Percentiles rank a stretch among this genome's conserved stretches.
These are phyloP conservation scores for Cactoblastis cactorum DNA, from an alignment of 2,888 invertebrate genomes.

Conservation along the genomic window DNA sequence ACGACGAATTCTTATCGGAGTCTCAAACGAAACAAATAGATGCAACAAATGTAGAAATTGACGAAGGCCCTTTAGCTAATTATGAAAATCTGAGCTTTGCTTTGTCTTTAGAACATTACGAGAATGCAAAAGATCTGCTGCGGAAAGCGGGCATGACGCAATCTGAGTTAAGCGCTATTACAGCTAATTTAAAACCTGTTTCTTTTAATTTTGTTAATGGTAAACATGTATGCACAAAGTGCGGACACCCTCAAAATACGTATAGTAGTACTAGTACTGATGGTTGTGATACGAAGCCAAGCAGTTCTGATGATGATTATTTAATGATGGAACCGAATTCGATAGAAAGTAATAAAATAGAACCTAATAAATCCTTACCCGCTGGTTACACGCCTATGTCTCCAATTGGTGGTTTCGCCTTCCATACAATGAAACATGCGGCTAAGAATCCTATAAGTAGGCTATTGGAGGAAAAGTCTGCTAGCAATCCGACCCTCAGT, in stretches of 20 bases:
- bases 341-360: conserved; percentile 38
- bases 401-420: conserved; percentile 76
- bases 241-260: conserved; percentile 74
- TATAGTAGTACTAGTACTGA: conserved; percentile 17
- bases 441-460: conserved; percentile 43
- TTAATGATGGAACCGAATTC: conserved; percentile 83
- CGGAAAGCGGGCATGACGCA: conserved; percentile 78
- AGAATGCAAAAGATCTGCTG: conserved; percentile 86
- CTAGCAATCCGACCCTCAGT: conserved; percentile 84
- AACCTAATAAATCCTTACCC: conserved; percentile 36
- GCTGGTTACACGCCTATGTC: conserved; percentile 88
- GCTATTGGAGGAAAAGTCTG: conserved; percentile 79
- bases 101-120: conserved; percentile 87
- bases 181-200: conserved; percentile 47
- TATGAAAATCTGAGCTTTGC: conserved; percentile 89
- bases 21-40: conserved; percentile 23
- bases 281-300: conserved; percentile 18
- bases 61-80: conserved; percentile 75
- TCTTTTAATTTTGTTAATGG: conserved; percentile 32
- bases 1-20: conserved; percentile 19
- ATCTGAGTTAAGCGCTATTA: conserved; percentile 67
- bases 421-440: conserved; percentile 57
- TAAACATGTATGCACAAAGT: conserved; percentile 77
- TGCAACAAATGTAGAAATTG: conserved; percentile 38
- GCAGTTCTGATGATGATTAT: conserved; percentile 76